Percentiles rank a stretch among this genome's conserved stretches.
phyloP scores from a whole-genome alignment of 2,113 vertebrate genomes.

The Spermophilus dauricus region DNA sequence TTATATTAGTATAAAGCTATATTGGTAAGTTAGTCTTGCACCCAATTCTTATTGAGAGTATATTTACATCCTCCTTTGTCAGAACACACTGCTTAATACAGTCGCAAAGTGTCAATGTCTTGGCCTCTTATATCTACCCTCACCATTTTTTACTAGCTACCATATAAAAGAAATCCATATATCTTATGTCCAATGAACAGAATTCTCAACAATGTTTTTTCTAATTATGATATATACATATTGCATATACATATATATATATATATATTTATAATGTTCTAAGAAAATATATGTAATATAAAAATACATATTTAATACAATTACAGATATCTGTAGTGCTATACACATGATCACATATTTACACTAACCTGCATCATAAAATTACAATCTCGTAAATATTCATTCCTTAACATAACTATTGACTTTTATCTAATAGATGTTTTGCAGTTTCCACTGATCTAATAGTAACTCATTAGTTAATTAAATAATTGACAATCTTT shows the following conservation, averaged over 20 bases:
- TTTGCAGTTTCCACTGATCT: not conserved
- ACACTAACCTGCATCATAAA: not conserved
- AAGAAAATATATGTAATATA: not conserved
- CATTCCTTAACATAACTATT: not conserved
- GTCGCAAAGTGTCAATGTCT: not conserved
- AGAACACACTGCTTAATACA: fast-evolving
- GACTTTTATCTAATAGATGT: not conserved
- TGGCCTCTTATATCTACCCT: not conserved
- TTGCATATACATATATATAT: not conserved
- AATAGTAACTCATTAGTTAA: not conserved
- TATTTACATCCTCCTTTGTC: not conserved
- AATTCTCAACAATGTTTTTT: not conserved
- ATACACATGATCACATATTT: not conserved
- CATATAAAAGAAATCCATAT: not conserved
- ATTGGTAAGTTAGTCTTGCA: not conserved
- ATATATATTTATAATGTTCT: not conserved
- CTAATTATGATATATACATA: not conserved
- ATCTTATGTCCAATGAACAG: not conserved
- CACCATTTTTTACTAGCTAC: not conserved
- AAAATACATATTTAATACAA: not conserved
- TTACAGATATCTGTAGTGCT: not conserved
- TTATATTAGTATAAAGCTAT: not conserved
- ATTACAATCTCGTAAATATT: not conserved
- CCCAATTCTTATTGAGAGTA: not conserved
- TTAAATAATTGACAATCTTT: not conserved